These are phyloP conservation scores for Enteromius thamalakanensis DNA, from an alignment of 2,797 vertebrate genomes.

Conservation along the genomic window DNA sequence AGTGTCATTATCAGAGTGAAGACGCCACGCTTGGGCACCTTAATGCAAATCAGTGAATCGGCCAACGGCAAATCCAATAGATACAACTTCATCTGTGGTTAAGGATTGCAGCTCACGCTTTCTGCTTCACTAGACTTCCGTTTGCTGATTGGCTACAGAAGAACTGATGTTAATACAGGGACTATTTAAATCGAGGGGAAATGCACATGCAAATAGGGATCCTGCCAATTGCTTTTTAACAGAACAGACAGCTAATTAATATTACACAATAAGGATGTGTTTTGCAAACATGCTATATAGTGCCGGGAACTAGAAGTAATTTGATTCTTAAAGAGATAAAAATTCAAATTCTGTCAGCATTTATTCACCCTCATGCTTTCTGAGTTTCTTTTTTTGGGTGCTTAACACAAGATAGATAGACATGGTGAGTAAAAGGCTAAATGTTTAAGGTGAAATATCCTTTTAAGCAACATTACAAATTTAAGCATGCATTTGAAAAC, in stretches of 20 bases:
- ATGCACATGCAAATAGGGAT: constrained; percentile 64
- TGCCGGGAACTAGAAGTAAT: constrained; percentile 8
- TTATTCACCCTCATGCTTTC: not conserved
- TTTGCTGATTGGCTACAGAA: constrained; percentile 23
- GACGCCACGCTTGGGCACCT: constrained; percentile 7
- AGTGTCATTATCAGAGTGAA: constrained; percentile 61
- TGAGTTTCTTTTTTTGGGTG: not conserved
- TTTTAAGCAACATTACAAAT: not conserved
- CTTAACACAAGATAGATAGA: not conserved
- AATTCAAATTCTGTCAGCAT: not conserved
- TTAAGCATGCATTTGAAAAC: not conserved
- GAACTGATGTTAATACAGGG: constrained; percentile 18
- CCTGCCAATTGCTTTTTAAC: constrained; percentile 67
- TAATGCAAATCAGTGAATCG: constrained; percentile 50
- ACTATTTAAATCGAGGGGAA: constrained; percentile 59
- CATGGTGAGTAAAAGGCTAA: too few species aligned
- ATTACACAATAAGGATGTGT: constrained; percentile 59
- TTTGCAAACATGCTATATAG: not conserved
- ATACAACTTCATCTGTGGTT: constrained; percentile 22
- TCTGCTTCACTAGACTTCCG: constrained; percentile 26
- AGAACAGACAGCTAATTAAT: constrained; percentile 66
- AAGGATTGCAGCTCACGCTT: constrained; percentile 18
- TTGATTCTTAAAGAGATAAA: constrained; percentile 1
- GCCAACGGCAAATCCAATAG: constrained; percentile 43
- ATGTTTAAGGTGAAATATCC: not conserved